A percentile compares a stretch with the other conserved stretches of the same genome.
Conservation (phyloP, 2,113 vertebrate species). For the Peromyscus leucopus region DNA sequence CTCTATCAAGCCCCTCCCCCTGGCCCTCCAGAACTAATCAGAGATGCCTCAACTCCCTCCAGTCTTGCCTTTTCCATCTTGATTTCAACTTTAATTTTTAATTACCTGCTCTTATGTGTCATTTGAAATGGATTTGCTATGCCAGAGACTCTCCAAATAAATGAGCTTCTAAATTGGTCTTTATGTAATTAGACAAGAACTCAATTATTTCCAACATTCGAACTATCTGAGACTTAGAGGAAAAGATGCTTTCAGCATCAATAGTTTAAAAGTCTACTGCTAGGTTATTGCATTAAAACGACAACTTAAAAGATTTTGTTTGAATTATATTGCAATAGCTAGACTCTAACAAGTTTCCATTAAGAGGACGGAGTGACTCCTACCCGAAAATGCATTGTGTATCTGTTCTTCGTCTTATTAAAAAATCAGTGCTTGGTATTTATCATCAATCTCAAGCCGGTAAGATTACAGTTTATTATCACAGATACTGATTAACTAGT, state of each 20-base stretch:
- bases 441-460: constrained; percentile 68
- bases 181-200: constrained; percentile 84
- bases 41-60: constrained; percentile 37
- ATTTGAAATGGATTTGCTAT: constrained; percentile 81
- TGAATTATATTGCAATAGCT: constrained; percentile 69
- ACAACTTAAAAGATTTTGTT: constrained; percentile 54
- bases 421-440: constrained; percentile 81
- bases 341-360: constrained; percentile 48
- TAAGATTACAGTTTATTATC: constrained; percentile 74
- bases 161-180: constrained; percentile 80
- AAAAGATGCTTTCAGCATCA: constrained; percentile 63
- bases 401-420: constrained; percentile 75
- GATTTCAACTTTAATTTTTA: constrained; percentile 83
- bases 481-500: constrained; percentile 75
- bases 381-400: constrained; percentile 59
- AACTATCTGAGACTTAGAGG: constrained; percentile 73
- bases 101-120: constrained; percentile 76
- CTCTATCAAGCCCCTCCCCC: neutral
- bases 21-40: constrained; percentile 10
- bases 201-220: constrained; percentile 71
- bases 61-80: constrained; percentile 75
- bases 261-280: constrained; percentile 65
- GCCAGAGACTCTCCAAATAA: constrained; percentile 81
- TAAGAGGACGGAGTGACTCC: constrained; percentile 63
- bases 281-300: constrained; percentile 68